Base-by-base conservation (phyloP, 1,140 invertebrate species). In the Plutomurus gul region DNA sequence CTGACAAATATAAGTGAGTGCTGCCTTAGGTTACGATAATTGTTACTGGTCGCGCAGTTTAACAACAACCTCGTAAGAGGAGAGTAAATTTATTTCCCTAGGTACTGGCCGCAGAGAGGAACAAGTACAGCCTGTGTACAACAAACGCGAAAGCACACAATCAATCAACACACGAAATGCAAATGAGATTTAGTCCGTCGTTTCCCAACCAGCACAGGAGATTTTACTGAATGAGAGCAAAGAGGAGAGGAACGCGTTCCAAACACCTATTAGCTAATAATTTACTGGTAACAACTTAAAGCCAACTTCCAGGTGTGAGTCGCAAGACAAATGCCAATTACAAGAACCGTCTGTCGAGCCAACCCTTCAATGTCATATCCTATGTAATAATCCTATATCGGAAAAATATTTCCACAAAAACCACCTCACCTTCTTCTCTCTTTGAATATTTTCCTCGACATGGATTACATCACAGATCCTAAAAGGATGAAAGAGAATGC, bases 251-350 rank as follows among this genome's bases (percentile, higher is more conserved):
- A 60, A 60, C 27, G 51, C 51, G 51, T 30, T 60, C 27, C 51
- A 27, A 60, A 60, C 25, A 60, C 25, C 27, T 60, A 60, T 60
- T 60, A 60, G 51, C 51, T 60, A 10, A 60, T 60, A 60, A 60
- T 60, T 60, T 60, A 60, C 22, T 60, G n/a, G n/a, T 60, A 60
- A 60, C 51, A 60, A 49, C 47, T 49, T 22, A 49, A 49, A 49
- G 47, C 47, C 47, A 49, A 60, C 25, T 60, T 60, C 51, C 51
- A 60, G 51, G 51, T 60, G 51, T 60, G 51, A 60, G 10, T 60
- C 51, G 4, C 22, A 60, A 60, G 25, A 60, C 51, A 60, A n/a
- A 60, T 30, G 51, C 27, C 22, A 60, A 60, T 60, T 60, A 60
- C 30, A 60, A 20, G n/a, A n/a, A 11, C 51, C 51, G 30, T 60